A percentile compares a stretch with the other conserved stretches of the same genome.
These are phyloP conservation scores for Antheraea mylitta DNA, from an alignment of 1,140 invertebrate genomes.

Conservation along the genomic window DNA sequence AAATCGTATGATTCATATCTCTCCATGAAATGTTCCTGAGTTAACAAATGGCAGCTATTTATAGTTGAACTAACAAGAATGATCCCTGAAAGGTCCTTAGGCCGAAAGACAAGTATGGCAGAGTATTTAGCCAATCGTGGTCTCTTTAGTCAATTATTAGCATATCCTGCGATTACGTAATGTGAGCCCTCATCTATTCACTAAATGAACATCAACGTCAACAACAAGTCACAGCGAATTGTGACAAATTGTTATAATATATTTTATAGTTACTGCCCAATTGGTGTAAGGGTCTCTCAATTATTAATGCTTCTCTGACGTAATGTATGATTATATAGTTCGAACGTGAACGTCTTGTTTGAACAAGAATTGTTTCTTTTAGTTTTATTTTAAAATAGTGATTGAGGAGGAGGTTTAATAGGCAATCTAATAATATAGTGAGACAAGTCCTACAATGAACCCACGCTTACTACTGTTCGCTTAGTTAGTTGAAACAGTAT, in stretches of 20 bases:
- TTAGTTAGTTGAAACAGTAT: too few species aligned
- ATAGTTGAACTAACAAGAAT: conserved; percentile 5
- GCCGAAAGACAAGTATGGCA: conserved; percentile 15
- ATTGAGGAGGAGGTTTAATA: too few species aligned
- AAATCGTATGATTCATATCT: background rate
- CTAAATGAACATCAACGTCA: conserved; percentile 3
- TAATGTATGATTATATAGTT: background rate
- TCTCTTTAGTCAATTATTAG: conserved; percentile 64
- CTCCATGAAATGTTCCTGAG: too few species aligned
- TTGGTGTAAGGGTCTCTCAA: background rate
- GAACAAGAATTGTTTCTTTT: too few species aligned
- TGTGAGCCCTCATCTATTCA: conserved; percentile 44
- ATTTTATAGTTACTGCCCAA: background rate
- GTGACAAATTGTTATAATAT: conserved; percentile 4
- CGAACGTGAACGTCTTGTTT: background rate
- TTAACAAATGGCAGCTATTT: background rate
- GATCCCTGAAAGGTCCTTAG: conserved; percentile 13
- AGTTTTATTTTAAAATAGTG: too few species aligned
- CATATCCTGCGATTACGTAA: conserved; percentile 56
- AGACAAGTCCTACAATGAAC: too few species aligned
- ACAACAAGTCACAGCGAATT: background rate
- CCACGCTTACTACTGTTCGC: too few species aligned
- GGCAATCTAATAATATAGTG: too few species aligned
- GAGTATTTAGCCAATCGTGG: conserved; percentile 41
- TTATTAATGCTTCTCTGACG: background rate